A percentile compares a stretch with the other conserved stretches of the same genome.
Conservation (phyloP, 2,888 invertebrate species). For the Synanthedon vespiformis region DNA sequence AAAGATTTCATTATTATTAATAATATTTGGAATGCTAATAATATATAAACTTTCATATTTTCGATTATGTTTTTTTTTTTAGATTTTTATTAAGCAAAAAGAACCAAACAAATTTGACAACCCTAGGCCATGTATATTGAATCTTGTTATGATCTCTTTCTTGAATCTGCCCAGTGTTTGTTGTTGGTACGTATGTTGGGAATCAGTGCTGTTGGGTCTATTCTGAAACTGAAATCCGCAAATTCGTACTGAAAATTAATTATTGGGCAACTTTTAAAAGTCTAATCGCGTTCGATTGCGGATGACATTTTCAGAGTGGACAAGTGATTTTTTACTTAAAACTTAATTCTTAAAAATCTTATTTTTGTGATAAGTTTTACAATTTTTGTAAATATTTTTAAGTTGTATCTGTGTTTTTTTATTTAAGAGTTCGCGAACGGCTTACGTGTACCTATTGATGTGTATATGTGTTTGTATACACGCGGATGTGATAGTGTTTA, state of each 20-base stretch:
- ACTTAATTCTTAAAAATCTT: constrained; percentile 18
- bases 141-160: constrained; percentile 67
- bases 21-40: no score
- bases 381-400: constrained; percentile 58
- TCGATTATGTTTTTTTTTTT: no score
- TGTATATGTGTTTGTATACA: constrained; percentile 14
- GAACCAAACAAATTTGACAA: constrained; percentile 10
- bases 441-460: constrained; percentile 28
- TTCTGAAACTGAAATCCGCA: no score
- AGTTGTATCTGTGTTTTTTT: constrained; percentile 27
- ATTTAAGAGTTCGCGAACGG: constrained; percentile 40
- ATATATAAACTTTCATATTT: no score
- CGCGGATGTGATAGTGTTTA: constrained; percentile 54
- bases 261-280: no score
- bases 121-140: constrained; percentile 18
- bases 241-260: no score
- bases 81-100: no score
- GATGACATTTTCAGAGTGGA: no score
- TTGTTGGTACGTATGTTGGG: constrained; percentile 52
- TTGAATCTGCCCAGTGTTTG: constrained; percentile 68
- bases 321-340: constrained; percentile 30
- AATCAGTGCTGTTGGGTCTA: constrained; percentile 16
- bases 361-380: constrained; percentile 59
- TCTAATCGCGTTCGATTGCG: no score
- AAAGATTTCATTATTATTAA: no score